These are phyloP conservation scores for Ceratina japonica DNA, from an alignment of 1,140 invertebrate species.

Conservation along the genomic window DNA sequence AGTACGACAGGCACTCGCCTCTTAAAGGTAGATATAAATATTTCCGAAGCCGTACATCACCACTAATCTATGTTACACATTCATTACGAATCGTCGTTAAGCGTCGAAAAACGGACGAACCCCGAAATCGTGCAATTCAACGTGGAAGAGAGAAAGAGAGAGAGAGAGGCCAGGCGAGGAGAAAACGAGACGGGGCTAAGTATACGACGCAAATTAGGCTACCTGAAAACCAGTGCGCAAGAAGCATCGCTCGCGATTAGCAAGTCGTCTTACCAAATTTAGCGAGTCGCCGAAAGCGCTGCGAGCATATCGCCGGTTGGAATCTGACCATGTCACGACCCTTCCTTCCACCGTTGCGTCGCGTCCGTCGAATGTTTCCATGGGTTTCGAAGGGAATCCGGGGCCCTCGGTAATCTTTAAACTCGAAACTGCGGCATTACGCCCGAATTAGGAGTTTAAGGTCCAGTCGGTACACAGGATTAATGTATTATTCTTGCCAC, in stretches of 20 bases:
- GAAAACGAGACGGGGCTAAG: not conserved
- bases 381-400: slow-evolving; percentile 27
- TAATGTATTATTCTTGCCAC: slow-evolving; percentile 45
- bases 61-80: slow-evolving; percentile 45
- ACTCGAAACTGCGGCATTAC: slow-evolving; percentile 46
- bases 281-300: slow-evolving; percentile 46
- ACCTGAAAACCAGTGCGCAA: slow-evolving; percentile 50
- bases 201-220: slow-evolving; percentile 57
- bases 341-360: slow-evolving; percentile 20
- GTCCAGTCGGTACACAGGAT: slow-evolving; percentile 12
- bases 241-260: slow-evolving; percentile 56
- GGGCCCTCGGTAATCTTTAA: slow-evolving; percentile 38
- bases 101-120: slow-evolving; percentile 42
- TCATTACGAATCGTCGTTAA: slow-evolving; percentile 39
- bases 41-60: slow-evolving; percentile 43
- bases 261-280: slow-evolving; percentile 56
- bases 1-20: not conserved
- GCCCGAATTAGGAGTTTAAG: slow-evolving; percentile 40
- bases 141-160: not conserved
- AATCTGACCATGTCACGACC: slow-evolving; percentile 51
- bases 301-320: slow-evolving; percentile 35
- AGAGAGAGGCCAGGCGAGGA: not conserved
- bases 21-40: slow-evolving; percentile 42
- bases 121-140: slow-evolving; percentile 24
- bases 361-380: slow-evolving; percentile 18